Conservation (phyloP, 2,888 invertebrate species). For the Torymus texanus region DNA sequence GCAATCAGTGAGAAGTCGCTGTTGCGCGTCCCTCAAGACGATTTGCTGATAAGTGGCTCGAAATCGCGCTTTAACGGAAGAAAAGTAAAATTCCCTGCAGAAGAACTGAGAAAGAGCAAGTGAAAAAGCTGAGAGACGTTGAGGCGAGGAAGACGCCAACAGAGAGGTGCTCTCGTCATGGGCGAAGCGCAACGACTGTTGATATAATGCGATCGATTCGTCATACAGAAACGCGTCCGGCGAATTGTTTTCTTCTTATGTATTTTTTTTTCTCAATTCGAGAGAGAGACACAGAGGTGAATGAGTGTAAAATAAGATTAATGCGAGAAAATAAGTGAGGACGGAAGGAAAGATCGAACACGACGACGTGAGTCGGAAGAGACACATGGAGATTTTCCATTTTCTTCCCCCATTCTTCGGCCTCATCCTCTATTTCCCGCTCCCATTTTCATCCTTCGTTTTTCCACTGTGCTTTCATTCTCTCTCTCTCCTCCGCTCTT, state of each 20-base stretch:
- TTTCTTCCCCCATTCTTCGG: conserved; percentile 5
- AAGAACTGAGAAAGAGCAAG: conserved; percentile 7
- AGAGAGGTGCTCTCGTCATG: conserved; percentile 40
- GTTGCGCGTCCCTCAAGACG: conserved; percentile 73
- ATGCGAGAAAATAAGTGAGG: conserved; percentile 19
- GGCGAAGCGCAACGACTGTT: conserved; percentile 49
- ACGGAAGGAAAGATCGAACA: conserved; percentile 25
- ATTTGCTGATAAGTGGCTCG: conserved; percentile 64
- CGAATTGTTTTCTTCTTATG: conserved; percentile 40
- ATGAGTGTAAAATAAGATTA: conserved; percentile 39
- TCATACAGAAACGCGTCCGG: conserved; percentile 37
- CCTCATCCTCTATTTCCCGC: neutral
- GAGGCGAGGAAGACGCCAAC: conserved; percentile 21
- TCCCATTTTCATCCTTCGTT: conserved; percentile 12
- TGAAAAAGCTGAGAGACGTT: conserved; percentile 8
- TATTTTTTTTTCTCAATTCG: conserved; percentile 30
- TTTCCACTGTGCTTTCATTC: conserved; percentile 44
- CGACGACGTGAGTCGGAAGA: conserved; percentile 44
- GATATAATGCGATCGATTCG: conserved; percentile 48
- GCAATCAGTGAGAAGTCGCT: conserved; percentile 73
- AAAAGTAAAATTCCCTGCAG: neutral
- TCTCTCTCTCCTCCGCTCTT: conserved; percentile 58
- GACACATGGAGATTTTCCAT: conserved; percentile 41
- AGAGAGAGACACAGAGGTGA: conserved; percentile 15
- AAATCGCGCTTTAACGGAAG: conserved; percentile 25